Base-by-base conservation (phyloP, 2,888 invertebrate genomes). In the Ophioninae sp. region DNA sequence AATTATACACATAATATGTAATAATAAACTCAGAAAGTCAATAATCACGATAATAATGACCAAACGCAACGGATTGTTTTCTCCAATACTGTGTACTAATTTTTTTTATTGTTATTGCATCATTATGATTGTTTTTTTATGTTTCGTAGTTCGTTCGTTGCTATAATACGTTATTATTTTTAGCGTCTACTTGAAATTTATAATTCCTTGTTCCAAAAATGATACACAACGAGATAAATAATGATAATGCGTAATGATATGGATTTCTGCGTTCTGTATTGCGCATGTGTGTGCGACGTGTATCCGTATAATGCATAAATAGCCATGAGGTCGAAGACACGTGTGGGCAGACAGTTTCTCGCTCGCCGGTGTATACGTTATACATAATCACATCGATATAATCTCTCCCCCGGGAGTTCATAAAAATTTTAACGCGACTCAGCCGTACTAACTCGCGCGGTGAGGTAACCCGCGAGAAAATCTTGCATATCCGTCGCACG, bases 321-420 rank as follows among this genome's bases (percentile, higher is more conserved):
- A 83, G 78, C 78, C 70, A 75, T 75, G 80, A 68, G 83, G 83
- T 83, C 81, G 83, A 78, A 83, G 81, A 81, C 83, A 81, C 75
- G 83, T 81, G 83, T 83, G 83, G 83, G 83, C 81, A 81, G 83
- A 81, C 83, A 78, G 78, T 81, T 83, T 79, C 79, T 64, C 72
- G 68, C 74, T 80, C 80, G 37, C 70, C 72, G 76, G 59, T 77
- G 72, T 50, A 20, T 81, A 67, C 57, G 44, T 56, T 59, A 57
- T 80, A 75, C 78, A 75, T 81, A 81, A 83, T 83, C 81, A 70
- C 74, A 74, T 83, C 83, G 83, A 81, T 81, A 81, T 78, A 61
- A 74, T 80, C 79, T 80, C 73, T 77, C 72, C 74, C 74, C 77
- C 75, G 74, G 30, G 65, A 81, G 75, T 67, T 69, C 44, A 68